Percentiles rank a stretch among this genome's conserved stretches.
These are phyloP conservation scores for Smutsia gigantea DNA, from an alignment of 2,797 vertebrate species.

Conservation along the genomic window DNA sequence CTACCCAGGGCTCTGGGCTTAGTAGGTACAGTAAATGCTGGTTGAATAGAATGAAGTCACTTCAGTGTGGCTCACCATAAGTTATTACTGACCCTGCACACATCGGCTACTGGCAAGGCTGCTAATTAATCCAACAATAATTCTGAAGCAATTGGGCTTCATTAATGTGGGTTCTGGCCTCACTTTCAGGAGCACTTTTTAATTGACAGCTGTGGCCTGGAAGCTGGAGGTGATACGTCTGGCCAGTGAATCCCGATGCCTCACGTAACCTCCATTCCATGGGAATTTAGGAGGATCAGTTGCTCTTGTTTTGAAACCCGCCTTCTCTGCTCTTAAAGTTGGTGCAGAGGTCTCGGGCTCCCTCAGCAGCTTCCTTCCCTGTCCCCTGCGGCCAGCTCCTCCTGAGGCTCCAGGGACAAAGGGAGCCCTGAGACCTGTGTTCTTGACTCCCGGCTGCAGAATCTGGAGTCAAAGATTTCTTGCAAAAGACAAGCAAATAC, in stretches of 20 bases:
- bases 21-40: background rate
- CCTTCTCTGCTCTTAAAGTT: background rate
- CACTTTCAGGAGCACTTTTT: conserved; percentile 14
- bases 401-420: background rate
- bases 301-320: background rate
- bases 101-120: background rate
- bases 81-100: conserved; percentile 12
- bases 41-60: conserved; percentile 1
- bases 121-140: conserved; percentile 54
- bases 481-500: conserved; percentile 61
- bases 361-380: background rate
- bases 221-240: background rate
- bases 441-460: conserved; percentile 58
- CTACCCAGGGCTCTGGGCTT: background rate
- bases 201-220: conserved; percentile 1
- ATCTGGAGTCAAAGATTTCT: background rate
- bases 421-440: conserved; percentile 1
- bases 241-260: background rate
- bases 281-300: background rate
- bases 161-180: background rate
- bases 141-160: conserved; percentile 38
- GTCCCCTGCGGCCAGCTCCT: conserved; percentile 15
- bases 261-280: background rate
- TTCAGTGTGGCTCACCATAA: conserved; percentile 12
- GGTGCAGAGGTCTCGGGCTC: background rate